Base-by-base conservation (phyloP, 2,113 vertebrate genomes). In the Python bivittatus region DNA sequence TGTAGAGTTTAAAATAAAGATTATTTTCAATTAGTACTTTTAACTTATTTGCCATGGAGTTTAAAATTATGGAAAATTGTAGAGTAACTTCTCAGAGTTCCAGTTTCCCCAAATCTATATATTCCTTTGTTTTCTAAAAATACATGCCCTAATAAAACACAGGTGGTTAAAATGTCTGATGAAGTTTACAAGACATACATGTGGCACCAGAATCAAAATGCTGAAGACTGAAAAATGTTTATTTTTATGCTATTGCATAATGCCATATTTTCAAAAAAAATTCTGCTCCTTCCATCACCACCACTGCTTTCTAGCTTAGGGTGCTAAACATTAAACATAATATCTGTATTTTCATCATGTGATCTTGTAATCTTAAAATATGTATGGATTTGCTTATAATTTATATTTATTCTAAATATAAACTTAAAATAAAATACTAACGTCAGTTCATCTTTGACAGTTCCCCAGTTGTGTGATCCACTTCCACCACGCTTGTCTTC, bases 391-490 rank as follows among this genome's bases (percentile, higher is more conserved):
- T 84, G 68, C 15, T 44, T 27, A 56, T 53, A 54, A 54, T 88
- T 58, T 48, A 58, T 85, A 6, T 60, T 91, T 72, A 91, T 27
- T 53, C 79, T 89, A 72, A 68, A 89, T 17, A 92, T 53, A 84
- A 38, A 88, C n/a, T 58, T 0, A 94, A 96, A 95, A 92, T 95
- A 89, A 94, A 68, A 95, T 96, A 98, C 98, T 98, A 96, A 99
- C 99, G 98, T 99, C 86, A 99, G 95, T 92, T 99, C 99, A 93
- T 99, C 99, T 98, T 99, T 99, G 97, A 99, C 99, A 58, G 98
- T 99, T 95, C 99, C 99, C 99, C 99, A 99, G 98, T 99, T 99
- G 98, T 99, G 99, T 48, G 99, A 98, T 96, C 99, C 99, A 88
- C 99, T 98, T 94, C 99, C 99, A 15, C 99, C 99, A 83, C 99